phyloP scores from a whole-genome alignment of 2,113 vertebrate species.

The Anthoscopus minutus region DNA sequence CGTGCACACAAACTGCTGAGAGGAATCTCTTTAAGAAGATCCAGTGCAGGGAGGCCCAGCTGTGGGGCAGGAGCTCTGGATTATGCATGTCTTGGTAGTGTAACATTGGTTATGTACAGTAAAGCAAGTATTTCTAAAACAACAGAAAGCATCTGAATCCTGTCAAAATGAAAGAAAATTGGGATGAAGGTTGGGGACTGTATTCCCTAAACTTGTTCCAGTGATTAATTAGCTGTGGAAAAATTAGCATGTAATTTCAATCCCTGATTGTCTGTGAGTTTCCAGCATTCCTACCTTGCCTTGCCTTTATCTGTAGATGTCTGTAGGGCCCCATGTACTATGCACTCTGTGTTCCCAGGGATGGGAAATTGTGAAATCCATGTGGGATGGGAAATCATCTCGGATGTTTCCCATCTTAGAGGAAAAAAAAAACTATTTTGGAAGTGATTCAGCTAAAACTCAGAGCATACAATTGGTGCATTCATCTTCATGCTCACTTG shows the following conservation, averaged over 20 bases:
- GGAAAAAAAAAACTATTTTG: not conserved
- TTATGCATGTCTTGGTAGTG: not conserved
- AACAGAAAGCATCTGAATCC: not conserved
- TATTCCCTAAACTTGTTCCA: not conserved
- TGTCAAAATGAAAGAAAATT: slow-evolving; percentile 28
- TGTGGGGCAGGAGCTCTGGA: not conserved
- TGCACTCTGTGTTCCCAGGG: not conserved
- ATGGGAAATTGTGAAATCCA: slow-evolving; percentile 44
- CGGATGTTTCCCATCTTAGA: not conserved
- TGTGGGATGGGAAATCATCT: slow-evolving; percentile 26
- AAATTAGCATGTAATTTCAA: slow-evolving; percentile 9
- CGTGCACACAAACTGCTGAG: not conserved
- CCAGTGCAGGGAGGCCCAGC: not conserved
- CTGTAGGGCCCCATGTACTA: not conserved
- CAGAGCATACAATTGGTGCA: not conserved
- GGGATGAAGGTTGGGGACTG: not conserved
- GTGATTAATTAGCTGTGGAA: not conserved
- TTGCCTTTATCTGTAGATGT: slow-evolving; percentile 25
- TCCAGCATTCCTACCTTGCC: slow-evolving; percentile 10
- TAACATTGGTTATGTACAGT: not conserved
- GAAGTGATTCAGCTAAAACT: not conserved
- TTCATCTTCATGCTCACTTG: not conserved
- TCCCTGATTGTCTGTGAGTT: not conserved
- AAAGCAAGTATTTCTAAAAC: not conserved
- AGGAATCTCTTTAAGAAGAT: not conserved